Evolutionary conservation across 2,113 vertebrate species (phyloP), one percentile per base, ranked within the genome.

Genomic region (Eonycteris spelaea): DNA sequence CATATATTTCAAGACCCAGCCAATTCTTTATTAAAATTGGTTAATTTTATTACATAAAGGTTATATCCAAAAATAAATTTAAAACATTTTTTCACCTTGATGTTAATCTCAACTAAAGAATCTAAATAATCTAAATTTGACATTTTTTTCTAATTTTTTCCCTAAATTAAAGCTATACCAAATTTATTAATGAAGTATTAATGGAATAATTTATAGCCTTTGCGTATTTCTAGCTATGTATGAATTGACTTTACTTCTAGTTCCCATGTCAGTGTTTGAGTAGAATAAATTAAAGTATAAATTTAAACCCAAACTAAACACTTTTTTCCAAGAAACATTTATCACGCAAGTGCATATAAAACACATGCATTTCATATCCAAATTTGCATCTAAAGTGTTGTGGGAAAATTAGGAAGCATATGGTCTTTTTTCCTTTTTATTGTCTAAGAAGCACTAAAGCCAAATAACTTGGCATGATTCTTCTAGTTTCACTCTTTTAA

Each of bases 301-400:
- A 67, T n/a, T 96, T 95, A 92, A 67, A 75, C 57, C 75, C 75
- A 96, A 96, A 95, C 11, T 71, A 88, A 90, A 68, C 30, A 85
- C 22, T 55, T 91, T 95, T 55, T 63, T 13, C 55, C 40, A 93
- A 92, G 75, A 90, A 96, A 65, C 67, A 95, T 95, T 94, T 51
- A 82, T 97, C 71, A 92, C 35, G 68, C 35, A 67, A 91, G 28
- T 77, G 57, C 71, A 94, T 83, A 61, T 85, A 90, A 96, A 97
- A 87, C 92, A 87, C 33, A 85, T 80, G 6, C 28, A 86, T 94
- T 93, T 87, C 51, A 55, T 79, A 82, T 71, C 57, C 26, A 93
- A 68, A 94, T 98, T 96, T 96, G 77, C 94, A 97, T 96, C 88
- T 90, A 90, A 94, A 96, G 70, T 97, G 48, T 90, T 95, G 53